phyloP scores from a whole-genome alignment of 1,140 invertebrate genomes.

The Hydropsyche tenuis region DNA sequence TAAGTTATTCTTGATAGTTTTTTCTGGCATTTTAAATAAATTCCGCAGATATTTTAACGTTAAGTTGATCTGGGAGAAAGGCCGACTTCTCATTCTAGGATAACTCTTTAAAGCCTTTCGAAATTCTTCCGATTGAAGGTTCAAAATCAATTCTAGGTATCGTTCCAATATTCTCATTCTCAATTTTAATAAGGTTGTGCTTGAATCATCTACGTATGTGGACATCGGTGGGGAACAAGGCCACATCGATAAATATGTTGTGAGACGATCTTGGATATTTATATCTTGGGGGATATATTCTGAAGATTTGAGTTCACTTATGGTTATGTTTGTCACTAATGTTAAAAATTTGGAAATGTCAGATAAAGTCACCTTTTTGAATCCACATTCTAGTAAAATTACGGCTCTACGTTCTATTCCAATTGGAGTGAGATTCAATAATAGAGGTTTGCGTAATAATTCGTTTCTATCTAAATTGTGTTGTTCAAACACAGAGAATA shows the following conservation, averaged over 20 bases:
- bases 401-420: neutral
- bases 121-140: constrained; percentile 59
- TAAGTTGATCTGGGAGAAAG: neutral
- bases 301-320: neutral
- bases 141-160: constrained; percentile 59
- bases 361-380: neutral
- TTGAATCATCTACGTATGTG: constrained; percentile 52
- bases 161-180: constrained; percentile 55
- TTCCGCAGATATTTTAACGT: neutral
- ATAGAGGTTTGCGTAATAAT: neutral
- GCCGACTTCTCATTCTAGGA: constrained; percentile 49
- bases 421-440: neutral
- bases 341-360: neutral
- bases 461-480: neutral
- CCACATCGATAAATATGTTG: constrained; percentile 55
- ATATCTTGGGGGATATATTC: constrained; percentile 51
- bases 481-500: neutral
- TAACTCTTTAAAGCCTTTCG: constrained; percentile 58
- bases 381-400: neutral
- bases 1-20: neutral
- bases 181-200: constrained; percentile 54
- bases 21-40: neutral
- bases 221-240: constrained; percentile 56
- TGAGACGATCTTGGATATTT: constrained; percentile 59
- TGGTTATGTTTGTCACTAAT: neutral